Evolutionary conservation across 1,140 invertebrate species (phyloP).

Genomic region (Semibalanus balanoides): DNA sequence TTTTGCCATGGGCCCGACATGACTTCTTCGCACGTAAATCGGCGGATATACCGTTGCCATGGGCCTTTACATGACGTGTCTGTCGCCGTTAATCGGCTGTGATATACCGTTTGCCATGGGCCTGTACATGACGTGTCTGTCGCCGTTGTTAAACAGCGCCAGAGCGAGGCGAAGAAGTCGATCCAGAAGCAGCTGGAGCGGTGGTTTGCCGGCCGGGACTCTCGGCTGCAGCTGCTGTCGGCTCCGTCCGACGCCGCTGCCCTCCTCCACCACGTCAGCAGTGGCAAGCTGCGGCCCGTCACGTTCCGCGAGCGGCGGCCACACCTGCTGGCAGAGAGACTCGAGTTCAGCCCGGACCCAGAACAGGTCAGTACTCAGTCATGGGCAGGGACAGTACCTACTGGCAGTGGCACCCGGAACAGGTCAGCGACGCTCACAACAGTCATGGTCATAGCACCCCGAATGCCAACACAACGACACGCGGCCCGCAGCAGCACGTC

Average conservation of each 20-base stretch:
- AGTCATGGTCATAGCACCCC: not conserved
- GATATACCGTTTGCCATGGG: too few relatives aligned
- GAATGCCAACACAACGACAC: too few relatives aligned
- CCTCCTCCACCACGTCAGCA: constrained; percentile 12
- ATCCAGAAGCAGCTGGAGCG: constrained; percentile 1
- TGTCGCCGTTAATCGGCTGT: too few relatives aligned
- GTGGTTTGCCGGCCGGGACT: not conserved
- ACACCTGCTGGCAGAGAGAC: constrained; percentile 62
- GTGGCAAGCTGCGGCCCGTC: constrained; percentile 13
- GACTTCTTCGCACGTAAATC: too few relatives aligned
- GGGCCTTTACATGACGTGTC: too few relatives aligned
- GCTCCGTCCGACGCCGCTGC: constrained; percentile 9
- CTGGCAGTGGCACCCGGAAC: too few relatives aligned
- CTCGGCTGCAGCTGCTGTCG: not conserved
- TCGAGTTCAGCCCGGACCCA: constrained; percentile 47
- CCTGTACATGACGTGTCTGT: too few relatives aligned
- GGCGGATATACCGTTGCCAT: too few relatives aligned
- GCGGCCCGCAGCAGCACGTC: too few relatives aligned
- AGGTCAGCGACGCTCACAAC: not conserved
- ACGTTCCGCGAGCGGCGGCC: constrained; percentile 60
- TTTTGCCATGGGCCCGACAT: too few relatives aligned
- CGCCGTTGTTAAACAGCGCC: not conserved
- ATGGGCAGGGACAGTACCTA: constrained; percentile 10
- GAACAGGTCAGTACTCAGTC: constrained; percentile 16
- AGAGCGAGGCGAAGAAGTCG: not conserved